Conservation (phyloP, 1,140 invertebrate genomes). For the Limonius californicus region DNA sequence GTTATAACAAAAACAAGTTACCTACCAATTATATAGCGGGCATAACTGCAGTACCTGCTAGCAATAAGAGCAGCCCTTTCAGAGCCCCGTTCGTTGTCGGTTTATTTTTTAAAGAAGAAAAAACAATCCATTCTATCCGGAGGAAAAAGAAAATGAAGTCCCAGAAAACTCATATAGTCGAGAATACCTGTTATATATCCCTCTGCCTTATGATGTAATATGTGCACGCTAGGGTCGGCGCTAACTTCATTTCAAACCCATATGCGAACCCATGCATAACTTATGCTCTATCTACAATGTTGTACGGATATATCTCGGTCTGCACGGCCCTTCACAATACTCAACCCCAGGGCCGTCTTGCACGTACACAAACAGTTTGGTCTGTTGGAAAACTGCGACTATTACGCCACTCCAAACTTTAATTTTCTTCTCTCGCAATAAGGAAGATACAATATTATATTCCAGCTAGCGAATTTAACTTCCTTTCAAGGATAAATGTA, state of each 20-base stretch:
- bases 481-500: not conserved
- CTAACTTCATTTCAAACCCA: constrained; percentile 33
- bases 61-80: no score
- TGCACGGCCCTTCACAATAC: not conserved
- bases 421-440: constrained; percentile 1
- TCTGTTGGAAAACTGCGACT: not conserved
- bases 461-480: no score
- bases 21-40: no score
- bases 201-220: constrained; percentile 16
- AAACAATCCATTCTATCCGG: not conserved
- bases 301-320: constrained; percentile 4
- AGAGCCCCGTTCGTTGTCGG: no score
- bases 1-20: no score
- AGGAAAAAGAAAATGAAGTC: constrained; percentile 8
- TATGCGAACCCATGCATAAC: constrained; percentile 34
- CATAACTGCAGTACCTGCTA: no score
- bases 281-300: constrained; percentile 25
- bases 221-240: constrained; percentile 17
- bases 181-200: constrained; percentile 17
- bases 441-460: no score
- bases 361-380: not conserved
- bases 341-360: not conserved
- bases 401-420: constrained; percentile 9
- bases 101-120: no score
- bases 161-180: constrained; percentile 1